Evolutionary conservation across 1,140 invertebrate genomes (phyloP), one percentile per base, ranked within the genome.

Genomic region (Schlechtendalia chinensis): DNA sequence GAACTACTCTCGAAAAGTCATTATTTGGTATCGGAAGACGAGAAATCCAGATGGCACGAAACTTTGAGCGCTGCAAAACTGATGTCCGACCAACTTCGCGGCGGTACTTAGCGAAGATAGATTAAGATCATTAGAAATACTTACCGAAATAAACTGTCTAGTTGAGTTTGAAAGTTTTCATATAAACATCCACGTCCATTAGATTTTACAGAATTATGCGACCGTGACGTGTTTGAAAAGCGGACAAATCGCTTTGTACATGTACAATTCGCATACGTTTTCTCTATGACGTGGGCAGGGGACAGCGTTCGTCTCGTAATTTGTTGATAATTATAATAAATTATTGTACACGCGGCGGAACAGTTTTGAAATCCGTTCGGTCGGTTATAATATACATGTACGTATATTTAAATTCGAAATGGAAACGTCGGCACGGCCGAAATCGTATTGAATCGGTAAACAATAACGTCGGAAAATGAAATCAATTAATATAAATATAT

Each of bases 71-170:
- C 50, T 10, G 50, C 24, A 29, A 72, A 72, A 72, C 24, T 72
- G 69, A 72, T 27, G 69, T 54, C 47, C 47, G 10, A 53, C 50
- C 47, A 72, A 72, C 29, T 72, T 72, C 6, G 6, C 5, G 32
- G 24, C 14, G 47, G 27, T 72, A 72, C 69, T 72, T 72, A 72
- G 27, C 29, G 69, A 72, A 72, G 69, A 72, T 72, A 72, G 69
- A 72, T 72, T 72, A 72, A 54, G 17, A 72, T 72, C 69, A 72
- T 72, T 54, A 72, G 69, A 72, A 72, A 72, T 72, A 72, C 69
- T 72, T 54, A 10, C 16, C 27, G 10, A 72, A 53, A 72, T 72
- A 72, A 72, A 72, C 69, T 54, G 69, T 72, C 69, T 54, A 72
- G 47, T 72, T 54, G 27, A 72, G 69, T 72, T 54, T 53, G 69